phyloP scores from a whole-genome alignment of 2,113 vertebrate species.

The Daphoenositta chrysoptera region DNA sequence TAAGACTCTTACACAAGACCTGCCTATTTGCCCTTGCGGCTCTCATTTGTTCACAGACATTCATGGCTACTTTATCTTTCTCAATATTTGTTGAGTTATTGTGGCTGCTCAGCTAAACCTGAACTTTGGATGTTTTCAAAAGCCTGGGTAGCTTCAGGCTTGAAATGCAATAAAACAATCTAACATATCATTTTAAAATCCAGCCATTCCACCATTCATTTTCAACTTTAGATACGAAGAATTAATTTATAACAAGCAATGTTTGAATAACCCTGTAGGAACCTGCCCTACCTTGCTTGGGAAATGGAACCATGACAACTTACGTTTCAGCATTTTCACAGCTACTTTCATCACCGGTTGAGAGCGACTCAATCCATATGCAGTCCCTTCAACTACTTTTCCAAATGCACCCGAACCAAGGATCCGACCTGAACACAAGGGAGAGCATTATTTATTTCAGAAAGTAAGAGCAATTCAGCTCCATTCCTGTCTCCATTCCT shows the following conservation, averaged over 20 bases:
- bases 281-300: background rate
- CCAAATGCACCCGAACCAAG: constrained; percentile 97
- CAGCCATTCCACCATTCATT: background rate
- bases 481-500: background rate
- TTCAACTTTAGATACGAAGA: background rate
- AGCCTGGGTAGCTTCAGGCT: background rate
- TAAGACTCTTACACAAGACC: background rate
- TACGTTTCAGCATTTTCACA: constrained; percentile 99
- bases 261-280: background rate
- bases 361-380: constrained; percentile 92
- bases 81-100: background rate
- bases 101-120: background rate
- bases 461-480: background rate
- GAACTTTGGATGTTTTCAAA: background rate
- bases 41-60: background rate
- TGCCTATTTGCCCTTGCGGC: background rate
- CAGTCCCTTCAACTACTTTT: constrained; percentile 97
- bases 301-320: constrained; percentile 51
- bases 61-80: background rate
- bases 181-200: background rate
- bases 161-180: background rate
- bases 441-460: background rate
- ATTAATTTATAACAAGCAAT: background rate
- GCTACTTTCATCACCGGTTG: constrained; percentile 98
- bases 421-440: constrained; percentile 82